phyloP scores from a whole-genome alignment of 2,797 vertebrate genomes.

The Acanthiza pusilla region DNA sequence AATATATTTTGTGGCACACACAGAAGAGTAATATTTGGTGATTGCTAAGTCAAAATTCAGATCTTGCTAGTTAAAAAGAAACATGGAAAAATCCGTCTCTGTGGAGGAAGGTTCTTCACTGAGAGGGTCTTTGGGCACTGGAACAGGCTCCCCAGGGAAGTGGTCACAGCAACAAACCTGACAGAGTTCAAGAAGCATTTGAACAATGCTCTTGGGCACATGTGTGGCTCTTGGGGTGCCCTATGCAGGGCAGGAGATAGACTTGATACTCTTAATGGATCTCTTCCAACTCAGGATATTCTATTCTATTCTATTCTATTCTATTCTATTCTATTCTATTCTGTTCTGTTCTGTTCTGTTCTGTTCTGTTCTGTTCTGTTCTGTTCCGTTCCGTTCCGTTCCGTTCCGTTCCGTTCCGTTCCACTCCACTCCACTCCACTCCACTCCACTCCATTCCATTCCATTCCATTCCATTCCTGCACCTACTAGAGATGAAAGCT shows the following conservation, averaged over 20 bases:
- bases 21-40: background rate
- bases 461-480: background rate
- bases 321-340: background rate
- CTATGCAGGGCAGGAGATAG: background rate
- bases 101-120: background rate
- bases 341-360: background rate
- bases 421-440: background rate
- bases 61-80: background rate
- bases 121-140: background rate
- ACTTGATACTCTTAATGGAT: fast-evolving
- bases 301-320: background rate
- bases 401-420: background rate
- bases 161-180: background rate
- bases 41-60: background rate
- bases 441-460: background rate
- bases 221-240: background rate
- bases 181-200: background rate
- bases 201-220: background rate
- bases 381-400: background rate
- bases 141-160: background rate
- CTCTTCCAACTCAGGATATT: background rate
- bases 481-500: background rate
- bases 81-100: background rate
- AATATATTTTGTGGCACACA: background rate
- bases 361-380: background rate